Base-by-base conservation (phyloP, 2,888 invertebrate species). In the Lordiphosa andalusiaca region DNA sequence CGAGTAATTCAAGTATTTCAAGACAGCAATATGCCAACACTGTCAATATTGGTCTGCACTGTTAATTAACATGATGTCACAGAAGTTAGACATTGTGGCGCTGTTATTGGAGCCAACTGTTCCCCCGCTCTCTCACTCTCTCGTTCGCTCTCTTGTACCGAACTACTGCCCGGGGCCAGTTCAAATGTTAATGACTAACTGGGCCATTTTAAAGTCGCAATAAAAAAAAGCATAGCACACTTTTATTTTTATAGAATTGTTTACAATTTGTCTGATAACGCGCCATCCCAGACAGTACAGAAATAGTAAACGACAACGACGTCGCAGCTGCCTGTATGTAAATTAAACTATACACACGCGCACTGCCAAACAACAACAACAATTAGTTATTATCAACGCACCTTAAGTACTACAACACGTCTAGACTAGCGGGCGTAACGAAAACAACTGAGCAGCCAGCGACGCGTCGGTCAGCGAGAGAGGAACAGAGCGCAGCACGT, bases 231-330 rank as follows among this genome's bases (percentile, higher is more conserved):
- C 30, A 56, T 55, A 50, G 60, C 44, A 33, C 49, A n/a, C 36
- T 60, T 62, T 54, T 46, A 50, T 44, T 65, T 66, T 69, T 65
- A 46, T 56, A 55, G 62, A 60, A 58, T 71, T 78, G 70, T 82
- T 80, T 78, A 82, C 75, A 74, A 68, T 60, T 73, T 64, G 78
- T 66, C 68, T 57, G 76, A 76, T 76, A 83, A 80, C 53, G 38
- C 58, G 40, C 51, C 33, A 33, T 33, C 44, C 44, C 30, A 25
- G 25, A 42, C 47, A 47, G 53, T 56, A 56, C 57, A 69, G 48
- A 69, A 72, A 73, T 62, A 61, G 59, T 39, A 38, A 38, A 47
- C 53, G 48, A 12, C 55, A 38, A 47, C 53, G 48, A 12, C 55
- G 37, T 25, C 25, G 30, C 30, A 30, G 30, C 49, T 57, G n/a